Conservation (phyloP, 2,113 vertebrate genomes). For the Todiramphus chloris region DNA sequence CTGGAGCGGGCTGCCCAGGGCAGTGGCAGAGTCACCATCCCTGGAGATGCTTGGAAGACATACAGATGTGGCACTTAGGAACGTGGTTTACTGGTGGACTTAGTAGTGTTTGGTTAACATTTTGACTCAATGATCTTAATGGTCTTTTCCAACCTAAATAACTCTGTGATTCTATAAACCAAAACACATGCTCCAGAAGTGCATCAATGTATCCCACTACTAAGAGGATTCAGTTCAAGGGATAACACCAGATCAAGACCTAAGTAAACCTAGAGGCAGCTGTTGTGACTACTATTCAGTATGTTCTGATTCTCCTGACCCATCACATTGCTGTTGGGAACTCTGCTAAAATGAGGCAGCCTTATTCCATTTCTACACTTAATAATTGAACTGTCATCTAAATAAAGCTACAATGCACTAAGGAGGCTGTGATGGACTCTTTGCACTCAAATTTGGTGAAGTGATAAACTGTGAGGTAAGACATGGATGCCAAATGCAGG, state of each 20-base stretch:
- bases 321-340: neutral
- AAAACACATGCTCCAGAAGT: neutral
- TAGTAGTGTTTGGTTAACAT: no score
- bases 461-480: neutral
- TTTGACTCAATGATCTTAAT: neutral
- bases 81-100: neutral
- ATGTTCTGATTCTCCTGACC: neutral
- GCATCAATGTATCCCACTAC: neutral
- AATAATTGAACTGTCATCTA: neutral
- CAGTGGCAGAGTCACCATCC: neutral
- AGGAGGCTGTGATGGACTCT: neutral
- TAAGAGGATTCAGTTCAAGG: neutral
- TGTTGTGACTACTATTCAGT: neutral
- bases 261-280: neutral
- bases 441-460: neutral
- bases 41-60: neutral
- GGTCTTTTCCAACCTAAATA: neutral
- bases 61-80: neutral
- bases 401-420: neutral
- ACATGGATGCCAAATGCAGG: neutral
- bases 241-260: neutral
- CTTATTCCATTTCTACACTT: neutral
- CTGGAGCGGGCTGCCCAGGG: neutral
- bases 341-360: neutral
- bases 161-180: neutral